These are phyloP conservation scores for Pteria penguin DNA, from an alignment of 2,888 invertebrate genomes.

Conservation along the genomic window DNA sequence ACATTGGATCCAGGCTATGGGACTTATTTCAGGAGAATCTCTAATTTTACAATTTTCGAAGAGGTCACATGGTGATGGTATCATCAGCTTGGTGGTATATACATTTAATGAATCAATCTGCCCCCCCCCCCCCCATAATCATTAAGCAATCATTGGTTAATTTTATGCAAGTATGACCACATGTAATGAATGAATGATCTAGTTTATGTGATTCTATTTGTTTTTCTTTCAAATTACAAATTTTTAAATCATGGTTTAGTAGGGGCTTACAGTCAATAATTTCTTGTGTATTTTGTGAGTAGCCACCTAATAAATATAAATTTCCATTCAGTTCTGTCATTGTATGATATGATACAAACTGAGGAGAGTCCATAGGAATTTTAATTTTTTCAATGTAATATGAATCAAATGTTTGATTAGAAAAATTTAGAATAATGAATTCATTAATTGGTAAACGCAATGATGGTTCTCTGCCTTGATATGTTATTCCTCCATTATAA, in stretches of 20 bases:
- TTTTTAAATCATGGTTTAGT: not conserved
- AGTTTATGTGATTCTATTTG: not conserved
- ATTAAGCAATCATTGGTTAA: conserved; percentile 17
- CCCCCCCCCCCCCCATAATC: no score
- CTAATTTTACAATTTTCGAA: conserved; percentile 20
- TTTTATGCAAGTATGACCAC: not conserved
- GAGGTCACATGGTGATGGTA: conserved; percentile 23
- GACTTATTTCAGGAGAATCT: conserved; percentile 16
- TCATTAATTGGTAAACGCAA: not conserved
- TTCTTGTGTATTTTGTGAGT: not conserved
- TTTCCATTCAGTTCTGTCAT: not conserved
- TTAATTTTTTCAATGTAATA: not conserved
- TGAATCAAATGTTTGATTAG: not conserved
- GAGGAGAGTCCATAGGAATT: not conserved
- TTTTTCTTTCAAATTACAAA: not conserved
- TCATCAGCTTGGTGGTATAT: conserved; percentile 18
- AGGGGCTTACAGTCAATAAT: not conserved
- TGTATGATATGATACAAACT: not conserved
- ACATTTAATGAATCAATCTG: conserved; percentile 7
- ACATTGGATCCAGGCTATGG: conserved; percentile 21
- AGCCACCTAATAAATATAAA: not conserved
- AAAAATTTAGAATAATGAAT: not conserved
- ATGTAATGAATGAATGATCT: not conserved
- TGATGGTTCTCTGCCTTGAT: not conserved
- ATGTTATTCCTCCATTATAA: not conserved